Evolutionary conservation across 2,797 vertebrate species (phyloP).

Genomic region (Anolis apletophallus): DNA sequence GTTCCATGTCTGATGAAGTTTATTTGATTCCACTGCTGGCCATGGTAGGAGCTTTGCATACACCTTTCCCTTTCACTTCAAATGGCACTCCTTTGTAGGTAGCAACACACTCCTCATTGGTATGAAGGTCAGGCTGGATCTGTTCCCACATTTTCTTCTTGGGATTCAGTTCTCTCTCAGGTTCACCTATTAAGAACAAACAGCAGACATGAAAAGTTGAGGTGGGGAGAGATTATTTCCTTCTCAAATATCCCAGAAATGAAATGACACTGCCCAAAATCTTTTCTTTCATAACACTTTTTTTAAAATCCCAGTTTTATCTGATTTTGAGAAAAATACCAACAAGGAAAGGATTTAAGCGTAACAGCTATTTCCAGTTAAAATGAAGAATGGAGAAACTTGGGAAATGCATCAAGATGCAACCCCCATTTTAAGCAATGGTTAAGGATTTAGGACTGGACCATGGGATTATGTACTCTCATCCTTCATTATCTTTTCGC

Average conservation of each 20-base stretch:
- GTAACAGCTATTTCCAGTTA: background rate
- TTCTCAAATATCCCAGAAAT: background rate
- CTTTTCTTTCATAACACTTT: background rate
- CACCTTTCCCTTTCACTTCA: conserved; percentile 91
- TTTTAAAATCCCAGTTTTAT: background rate
- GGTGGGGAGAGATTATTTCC: background rate
- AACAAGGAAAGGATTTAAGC: background rate
- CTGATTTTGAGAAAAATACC: background rate
- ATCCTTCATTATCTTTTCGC: background rate
- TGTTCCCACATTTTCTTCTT: conserved; percentile 99
- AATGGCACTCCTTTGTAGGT: conserved; percentile 94
- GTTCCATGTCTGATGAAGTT: conserved; percentile 49
- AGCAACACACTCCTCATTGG: conserved; percentile 88
- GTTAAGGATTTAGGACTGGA: background rate
- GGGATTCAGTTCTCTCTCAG: conserved; percentile 96
- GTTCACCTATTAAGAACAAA: conserved; percentile 85
- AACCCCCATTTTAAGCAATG: background rate
- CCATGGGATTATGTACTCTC: background rate
- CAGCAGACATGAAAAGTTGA: conserved; percentile 17
- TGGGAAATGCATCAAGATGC: background rate
- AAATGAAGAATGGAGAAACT: background rate
- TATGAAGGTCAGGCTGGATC: conserved; percentile 92
- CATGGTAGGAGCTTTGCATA: conserved; percentile 94
- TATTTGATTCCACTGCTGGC: conserved; percentile 93
- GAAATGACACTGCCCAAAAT: background rate